Evolutionary conservation across 2,113 vertebrate genomes (phyloP), one percentile per base, ranked within the genome.

Genomic region (Sinocyclocheilus maitianheensis): DNA sequence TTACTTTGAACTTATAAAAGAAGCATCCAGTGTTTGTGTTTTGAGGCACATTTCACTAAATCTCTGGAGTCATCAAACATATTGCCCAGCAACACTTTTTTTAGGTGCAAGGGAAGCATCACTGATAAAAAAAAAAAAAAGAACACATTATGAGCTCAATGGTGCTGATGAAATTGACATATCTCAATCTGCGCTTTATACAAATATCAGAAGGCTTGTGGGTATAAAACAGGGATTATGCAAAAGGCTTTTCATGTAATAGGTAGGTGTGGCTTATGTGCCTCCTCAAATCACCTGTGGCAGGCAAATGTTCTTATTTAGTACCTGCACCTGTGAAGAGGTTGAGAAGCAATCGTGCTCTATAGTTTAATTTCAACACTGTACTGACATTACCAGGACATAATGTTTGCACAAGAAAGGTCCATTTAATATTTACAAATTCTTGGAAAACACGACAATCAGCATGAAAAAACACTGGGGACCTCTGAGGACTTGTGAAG

Each of bases 231-330:
- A 67, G 9, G n/a, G n/a, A 18, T 53, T n/a, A 71, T 82, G 24
- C 34, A 74, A 83, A 83, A 40, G 5, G 22, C 12, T 43, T 83
- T 71, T 16, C 5, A 55, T 40, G 7, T 40, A 60, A 43, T 55
- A 43, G 20, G 11, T 74, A 22, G 82, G 82, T 74, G 82, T 58
- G 82, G 69, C 22, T 18, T 60, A 84, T 58, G 8, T 74, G 26
- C 69, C 30, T 58, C 48, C 18, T 43, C 82, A 84, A 75, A 84
- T 84, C 51, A 84, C 51, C 34, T 43, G 82, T 84, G 69, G 51
- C 30, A 74, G 74, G 69, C 82, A 84, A 84, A 84, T 74, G 18
- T 74, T 84, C 6, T 58, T 5, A 84, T 84, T 84, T 84, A 60
- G 51, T 58, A 40, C 20, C 8, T 74, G 69, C 82, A 84, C 82